Evolutionary conservation across 1,140 invertebrate genomes (phyloP).

Genomic region (Wasmannia auropunctata): DNA sequence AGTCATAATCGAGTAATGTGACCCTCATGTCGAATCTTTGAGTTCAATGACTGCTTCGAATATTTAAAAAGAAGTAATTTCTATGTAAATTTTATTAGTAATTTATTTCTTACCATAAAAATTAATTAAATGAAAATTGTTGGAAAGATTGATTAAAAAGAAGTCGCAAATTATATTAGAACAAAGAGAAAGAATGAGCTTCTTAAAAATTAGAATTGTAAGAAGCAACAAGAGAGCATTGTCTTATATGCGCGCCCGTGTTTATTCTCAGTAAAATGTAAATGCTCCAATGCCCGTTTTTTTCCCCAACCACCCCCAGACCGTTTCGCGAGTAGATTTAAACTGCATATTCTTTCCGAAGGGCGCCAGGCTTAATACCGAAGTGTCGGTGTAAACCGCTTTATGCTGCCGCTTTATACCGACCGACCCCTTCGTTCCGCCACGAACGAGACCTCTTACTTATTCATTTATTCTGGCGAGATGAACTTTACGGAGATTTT

Average conservation of each 20-base stretch:
- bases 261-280: not conserved
- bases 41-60: not conserved
- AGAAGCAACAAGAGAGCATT: not conserved
- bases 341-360: slow-evolving; percentile 61
- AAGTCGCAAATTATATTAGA: not conserved
- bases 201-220: not conserved
- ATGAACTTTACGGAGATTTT: slow-evolving; percentile 80
- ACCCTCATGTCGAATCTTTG: not conserved
- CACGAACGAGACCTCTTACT: slow-evolving; percentile 71
- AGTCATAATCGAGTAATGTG: not conserved
- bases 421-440: slow-evolving; percentile 67
- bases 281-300: slow-evolving; percentile 1
- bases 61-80: not conserved
- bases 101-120: not conserved
- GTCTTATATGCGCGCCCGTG: not conserved
- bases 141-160: not conserved
- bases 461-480: slow-evolving; percentile 78
- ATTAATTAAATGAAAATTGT: not conserved
- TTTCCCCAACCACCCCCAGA: not conserved
- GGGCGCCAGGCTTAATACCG: slow-evolving; percentile 69
- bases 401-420: slow-evolving; percentile 73
- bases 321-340: slow-evolving; percentile 59
- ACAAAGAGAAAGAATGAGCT: not conserved
- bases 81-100: not conserved
- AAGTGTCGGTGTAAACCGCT: slow-evolving; percentile 77